Evolutionary conservation across 2,113 vertebrate genomes (phyloP).

Genomic region (Mixornis gularis): DNA sequence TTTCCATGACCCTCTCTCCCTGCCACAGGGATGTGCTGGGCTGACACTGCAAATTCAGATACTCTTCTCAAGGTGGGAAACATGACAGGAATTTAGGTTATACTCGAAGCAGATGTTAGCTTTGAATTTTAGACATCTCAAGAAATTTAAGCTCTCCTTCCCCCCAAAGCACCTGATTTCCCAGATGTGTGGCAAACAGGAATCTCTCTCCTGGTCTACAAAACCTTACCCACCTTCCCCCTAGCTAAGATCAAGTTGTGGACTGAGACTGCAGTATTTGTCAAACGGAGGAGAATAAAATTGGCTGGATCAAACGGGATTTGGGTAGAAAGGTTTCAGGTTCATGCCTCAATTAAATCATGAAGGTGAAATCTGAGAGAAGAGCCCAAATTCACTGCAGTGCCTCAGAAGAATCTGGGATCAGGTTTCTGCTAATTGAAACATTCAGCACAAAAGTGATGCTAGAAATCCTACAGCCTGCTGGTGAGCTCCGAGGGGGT

Average conservation of each 20-base stretch:
- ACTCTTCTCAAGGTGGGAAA: not conserved
- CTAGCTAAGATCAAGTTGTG: not conserved
- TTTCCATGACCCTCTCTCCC: not conserved
- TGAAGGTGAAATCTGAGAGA: not conserved
- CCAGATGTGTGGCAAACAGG: not conserved
- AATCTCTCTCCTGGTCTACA: not conserved
- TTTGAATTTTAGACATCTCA: not conserved
- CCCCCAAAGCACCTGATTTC: not conserved
- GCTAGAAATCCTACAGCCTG: not conserved
- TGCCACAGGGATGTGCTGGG: not conserved
- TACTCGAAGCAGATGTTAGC: not conserved
- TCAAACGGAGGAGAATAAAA: not conserved
- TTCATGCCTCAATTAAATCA: not conserved
- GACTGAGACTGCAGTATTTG: not conserved
- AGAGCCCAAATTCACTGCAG: not conserved
- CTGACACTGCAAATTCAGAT: not conserved
- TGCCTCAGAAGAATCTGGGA: not conserved
- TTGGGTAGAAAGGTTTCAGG: not conserved
- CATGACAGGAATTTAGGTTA: not conserved
- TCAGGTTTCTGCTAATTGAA: not conserved
- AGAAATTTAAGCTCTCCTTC: not conserved
- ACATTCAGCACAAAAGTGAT: not conserved
- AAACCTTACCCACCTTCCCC: not conserved
- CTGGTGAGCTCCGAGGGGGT: accelerated
- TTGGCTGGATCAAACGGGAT: not conserved